Percentiles rank a stretch among this genome's conserved stretches.
These are phyloP conservation scores for Drosophila melanica DNA, from an alignment of 1,140 invertebrate species.

Conservation along the genomic window DNA sequence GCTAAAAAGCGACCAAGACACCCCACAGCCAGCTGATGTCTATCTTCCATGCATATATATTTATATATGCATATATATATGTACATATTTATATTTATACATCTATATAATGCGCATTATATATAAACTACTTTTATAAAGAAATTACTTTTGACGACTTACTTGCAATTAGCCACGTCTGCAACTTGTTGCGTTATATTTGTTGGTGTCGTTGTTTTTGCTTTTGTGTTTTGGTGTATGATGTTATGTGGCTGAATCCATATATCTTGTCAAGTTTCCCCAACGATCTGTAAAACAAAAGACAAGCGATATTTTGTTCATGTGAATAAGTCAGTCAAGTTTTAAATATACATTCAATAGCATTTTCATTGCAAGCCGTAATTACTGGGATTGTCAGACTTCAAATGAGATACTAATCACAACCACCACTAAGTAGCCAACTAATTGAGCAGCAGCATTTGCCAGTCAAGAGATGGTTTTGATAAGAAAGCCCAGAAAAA, in stretches of 20 bases:
- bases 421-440: no score
- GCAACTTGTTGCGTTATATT: slow-evolving; percentile 24
- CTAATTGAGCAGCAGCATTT: no score
- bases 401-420: slow-evolving; percentile 7
- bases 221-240: slow-evolving; percentile 11
- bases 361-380: slow-evolving; percentile 1
- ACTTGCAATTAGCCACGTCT: slow-evolving; percentile 54
- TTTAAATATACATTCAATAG: not conserved
- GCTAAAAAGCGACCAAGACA: not conserved
- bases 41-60: slow-evolving; percentile 12
- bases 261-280: slow-evolving; percentile 39
- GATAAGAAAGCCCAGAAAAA: no score
- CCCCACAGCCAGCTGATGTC: slow-evolving; percentile 7
- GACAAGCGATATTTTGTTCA: slow-evolving; percentile 19
- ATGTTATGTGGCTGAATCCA: slow-evolving; percentile 20
- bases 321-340: slow-evolving; percentile 5
- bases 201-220: slow-evolving; percentile 15
- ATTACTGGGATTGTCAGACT: not conserved
- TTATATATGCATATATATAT: not conserved
- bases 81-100: slow-evolving; percentile 2
- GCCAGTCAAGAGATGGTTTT: no score
- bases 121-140: slow-evolving; percentile 39
- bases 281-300: slow-evolving; percentile 63
- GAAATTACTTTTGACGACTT: slow-evolving; percentile 53
- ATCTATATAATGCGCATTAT: not conserved